Percentiles rank a stretch among this genome's conserved stretches.
phyloP scores from a whole-genome alignment of 2,888 invertebrate species.

The Polyommatus icarus region DNA sequence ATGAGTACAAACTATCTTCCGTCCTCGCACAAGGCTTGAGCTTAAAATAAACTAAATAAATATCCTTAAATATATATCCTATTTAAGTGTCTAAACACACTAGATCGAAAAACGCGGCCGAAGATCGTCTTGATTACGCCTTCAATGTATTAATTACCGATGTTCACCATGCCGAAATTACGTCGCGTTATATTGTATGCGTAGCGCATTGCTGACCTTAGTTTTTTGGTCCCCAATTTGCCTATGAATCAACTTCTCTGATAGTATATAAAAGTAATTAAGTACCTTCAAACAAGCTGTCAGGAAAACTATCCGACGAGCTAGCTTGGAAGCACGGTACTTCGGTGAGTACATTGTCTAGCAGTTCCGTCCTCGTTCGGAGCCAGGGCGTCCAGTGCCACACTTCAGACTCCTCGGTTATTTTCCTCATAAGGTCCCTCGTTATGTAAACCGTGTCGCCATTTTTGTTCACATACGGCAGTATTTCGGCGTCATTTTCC shows the following conservation, averaged over 20 bases:
- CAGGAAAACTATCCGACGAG: slow-evolving; percentile 81
- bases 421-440: slow-evolving; percentile 54
- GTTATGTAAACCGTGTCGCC: slow-evolving; percentile 59
- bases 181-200: no score
- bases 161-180: no score
- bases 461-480: slow-evolving; percentile 50
- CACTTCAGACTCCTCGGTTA: slow-evolving; percentile 54
- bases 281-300: slow-evolving; percentile 68
- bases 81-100: no score
- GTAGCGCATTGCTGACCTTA: no score
- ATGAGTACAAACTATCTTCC: background rate
- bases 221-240: no score
- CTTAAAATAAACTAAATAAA: no score
- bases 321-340: slow-evolving; percentile 48
- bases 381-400: slow-evolving; percentile 76
- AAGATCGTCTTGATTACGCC: no score
- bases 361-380: slow-evolving; percentile 57
- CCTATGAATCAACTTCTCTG: no score
- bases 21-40: background rate
- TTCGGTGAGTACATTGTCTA: slow-evolving; percentile 54
- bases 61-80: no score
- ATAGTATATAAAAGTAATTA: background rate
- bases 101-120: no score
- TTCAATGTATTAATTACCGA: no score
- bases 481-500: slow-evolving; percentile 41